Conservation (phyloP, 2,113 vertebrate genomes). For the Pseudorhombus dupliciocellatus region DNA sequence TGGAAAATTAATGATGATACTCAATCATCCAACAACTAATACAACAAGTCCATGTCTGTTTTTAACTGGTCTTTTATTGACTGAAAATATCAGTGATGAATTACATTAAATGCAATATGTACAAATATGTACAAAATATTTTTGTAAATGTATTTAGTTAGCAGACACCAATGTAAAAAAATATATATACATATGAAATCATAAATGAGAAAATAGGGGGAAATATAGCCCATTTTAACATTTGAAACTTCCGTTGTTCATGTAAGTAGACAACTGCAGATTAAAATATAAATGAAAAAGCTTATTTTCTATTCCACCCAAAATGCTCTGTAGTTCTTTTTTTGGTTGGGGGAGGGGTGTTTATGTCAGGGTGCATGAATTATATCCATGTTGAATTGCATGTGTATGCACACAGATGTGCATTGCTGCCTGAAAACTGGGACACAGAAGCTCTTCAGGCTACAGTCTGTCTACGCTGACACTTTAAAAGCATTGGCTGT, state of each 20-base stretch:
- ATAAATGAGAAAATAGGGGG: background rate
- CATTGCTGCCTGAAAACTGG: constrained; percentile 28
- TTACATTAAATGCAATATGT: background rate
- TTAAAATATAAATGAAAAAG: background rate
- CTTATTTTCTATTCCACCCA: constrained; percentile 4
- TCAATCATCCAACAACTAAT: background rate
- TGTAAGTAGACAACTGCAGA: background rate
- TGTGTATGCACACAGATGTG: background rate
- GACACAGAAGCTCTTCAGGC: constrained; percentile 38
- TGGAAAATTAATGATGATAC: too few relatives aligned
- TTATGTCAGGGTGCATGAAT: constrained; percentile 19
- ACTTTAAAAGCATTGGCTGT: constrained; percentile 19
- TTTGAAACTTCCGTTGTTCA: background rate
- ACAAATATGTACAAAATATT: constrained; percentile 13
- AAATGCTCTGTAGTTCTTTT: background rate
- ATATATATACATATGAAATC: background rate
- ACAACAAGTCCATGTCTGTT: background rate
- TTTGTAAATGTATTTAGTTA: background rate
- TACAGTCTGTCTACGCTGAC: constrained; percentile 33
- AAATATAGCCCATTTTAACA: background rate
- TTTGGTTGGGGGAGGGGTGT: background rate
- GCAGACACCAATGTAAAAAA: constrained; percentile 28
- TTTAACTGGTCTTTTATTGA: background rate
- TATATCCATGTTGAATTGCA: constrained; percentile 1
- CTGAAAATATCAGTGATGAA: background rate